Percentiles rank a stretch among this genome's conserved stretches.
phyloP scores from a whole-genome alignment of 2,113 vertebrate genomes.

The Podilymbus podiceps region DNA sequence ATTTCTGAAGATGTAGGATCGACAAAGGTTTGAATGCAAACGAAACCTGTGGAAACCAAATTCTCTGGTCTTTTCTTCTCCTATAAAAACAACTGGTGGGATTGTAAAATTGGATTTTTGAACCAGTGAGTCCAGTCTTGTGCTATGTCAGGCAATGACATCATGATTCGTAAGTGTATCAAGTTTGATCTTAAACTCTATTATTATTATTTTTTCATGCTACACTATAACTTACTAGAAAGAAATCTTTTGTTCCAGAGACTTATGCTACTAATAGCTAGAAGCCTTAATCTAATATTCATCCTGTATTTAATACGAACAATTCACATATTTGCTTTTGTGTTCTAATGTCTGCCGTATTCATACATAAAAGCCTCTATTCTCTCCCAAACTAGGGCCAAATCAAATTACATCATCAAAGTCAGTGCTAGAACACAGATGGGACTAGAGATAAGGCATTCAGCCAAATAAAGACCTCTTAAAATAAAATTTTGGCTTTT shows the following conservation, averaged over 20 bases:
- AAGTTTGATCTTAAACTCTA: background rate
- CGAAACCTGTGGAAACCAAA: background rate
- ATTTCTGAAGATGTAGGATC: background rate
- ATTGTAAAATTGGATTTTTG: background rate
- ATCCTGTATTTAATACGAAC: background rate
- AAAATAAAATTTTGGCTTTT: background rate
- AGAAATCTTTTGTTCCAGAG: background rate
- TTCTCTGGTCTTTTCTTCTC: background rate
- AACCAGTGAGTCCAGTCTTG: background rate
- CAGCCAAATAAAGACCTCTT: background rate
- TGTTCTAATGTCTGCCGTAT: background rate
- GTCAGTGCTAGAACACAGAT: background rate
- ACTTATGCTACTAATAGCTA: background rate
- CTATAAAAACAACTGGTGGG: background rate
- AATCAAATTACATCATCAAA: background rate
- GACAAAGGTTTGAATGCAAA: background rate
- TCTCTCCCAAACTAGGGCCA: background rate
- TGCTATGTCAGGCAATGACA: background rate
- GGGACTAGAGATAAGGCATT: background rate
- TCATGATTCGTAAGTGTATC: background rate
- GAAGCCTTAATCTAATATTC: background rate
- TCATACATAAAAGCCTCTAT: background rate
- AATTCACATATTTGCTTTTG: background rate
- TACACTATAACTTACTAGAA: background rate
- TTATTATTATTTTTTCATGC: background rate